Evolutionary conservation across 2,113 vertebrate species (phyloP).

Genomic region (Anolis carolinensis): DNA sequence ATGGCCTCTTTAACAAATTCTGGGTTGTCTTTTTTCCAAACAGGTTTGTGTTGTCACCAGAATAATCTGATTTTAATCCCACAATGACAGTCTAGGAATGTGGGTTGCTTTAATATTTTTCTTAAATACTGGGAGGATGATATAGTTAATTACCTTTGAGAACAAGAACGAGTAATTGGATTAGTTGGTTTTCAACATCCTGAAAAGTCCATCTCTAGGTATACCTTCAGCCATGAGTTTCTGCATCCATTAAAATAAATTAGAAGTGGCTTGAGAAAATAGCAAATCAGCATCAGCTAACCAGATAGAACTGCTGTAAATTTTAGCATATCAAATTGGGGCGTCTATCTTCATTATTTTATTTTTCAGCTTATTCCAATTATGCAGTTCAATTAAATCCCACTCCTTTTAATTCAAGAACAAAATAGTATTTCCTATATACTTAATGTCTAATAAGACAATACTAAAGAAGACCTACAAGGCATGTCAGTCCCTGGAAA

Average conservation of each 20-base stretch:
- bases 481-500: too few species aligned
- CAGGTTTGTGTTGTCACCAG: constrained; percentile 48
- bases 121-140: constrained; percentile 44
- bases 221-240: neutral
- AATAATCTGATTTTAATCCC: constrained; percentile 67
- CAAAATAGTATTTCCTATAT: neutral
- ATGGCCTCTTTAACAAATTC: too few species aligned
- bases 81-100: constrained; percentile 30
- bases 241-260: constrained; percentile 23
- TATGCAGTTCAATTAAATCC: neutral
- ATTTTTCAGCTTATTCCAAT: neutral
- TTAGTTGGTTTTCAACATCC: constrained; percentile 39
- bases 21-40: too few species aligned
- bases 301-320: neutral
- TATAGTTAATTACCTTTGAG: constrained; percentile 49
- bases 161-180: constrained; percentile 29
- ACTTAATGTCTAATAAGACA: neutral
- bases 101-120: neutral
- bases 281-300: constrained; percentile 34
- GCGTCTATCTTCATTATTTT: neutral
- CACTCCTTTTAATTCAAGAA: neutral
- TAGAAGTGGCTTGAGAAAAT: neutral
- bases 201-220: constrained; percentile 28
- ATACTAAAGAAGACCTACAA: neutral
- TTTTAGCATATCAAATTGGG: neutral